Percentiles rank a stretch among this genome's conserved stretches.
These are phyloP conservation scores for Abramis brama DNA, from an alignment of 2,113 vertebrate species.

Conservation along the genomic window DNA sequence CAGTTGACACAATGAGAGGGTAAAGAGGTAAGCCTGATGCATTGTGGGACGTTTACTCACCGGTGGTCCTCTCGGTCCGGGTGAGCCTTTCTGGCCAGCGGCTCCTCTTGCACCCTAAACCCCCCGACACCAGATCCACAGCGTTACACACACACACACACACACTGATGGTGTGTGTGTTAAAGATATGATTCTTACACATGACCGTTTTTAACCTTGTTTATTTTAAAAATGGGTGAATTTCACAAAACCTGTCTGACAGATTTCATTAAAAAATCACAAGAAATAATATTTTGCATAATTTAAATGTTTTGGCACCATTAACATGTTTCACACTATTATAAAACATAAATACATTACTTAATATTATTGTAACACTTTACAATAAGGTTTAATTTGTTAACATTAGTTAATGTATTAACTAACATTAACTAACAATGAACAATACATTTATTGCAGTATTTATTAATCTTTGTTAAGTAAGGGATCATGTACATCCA, in stretches of 20 bases:
- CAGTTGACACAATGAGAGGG: background rate
- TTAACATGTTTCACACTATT: background rate
- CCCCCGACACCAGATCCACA: conserved; percentile 32
- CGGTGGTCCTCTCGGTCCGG: conserved; percentile 58
- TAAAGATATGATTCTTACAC: too few species aligned
- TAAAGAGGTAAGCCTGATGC: conserved; percentile 13
- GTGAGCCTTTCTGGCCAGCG: conserved; percentile 58
- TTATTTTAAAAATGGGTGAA: background rate
- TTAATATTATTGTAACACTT: too few species aligned
- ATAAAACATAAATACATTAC: too few species aligned
- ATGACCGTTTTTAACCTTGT: background rate
- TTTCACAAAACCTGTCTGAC: background rate
- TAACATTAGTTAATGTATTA: too few species aligned
- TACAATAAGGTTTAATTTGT: too few species aligned
- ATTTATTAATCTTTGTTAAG: too few species aligned
- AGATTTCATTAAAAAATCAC: background rate
- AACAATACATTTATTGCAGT: too few species aligned
- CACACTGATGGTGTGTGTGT: too few species aligned
- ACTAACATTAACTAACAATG: too few species aligned
- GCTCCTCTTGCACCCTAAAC: conserved; percentile 60
- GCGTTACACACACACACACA: too few species aligned
- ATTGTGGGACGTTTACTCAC: conserved; percentile 52
- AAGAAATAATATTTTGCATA: background rate
- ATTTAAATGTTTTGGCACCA: background rate
- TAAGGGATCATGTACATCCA: too few species aligned